Percentiles rank a stretch among this genome's conserved stretches.
Conservation (phyloP, 2,888 invertebrate genomes). For the Druceiella hillmani region DNA sequence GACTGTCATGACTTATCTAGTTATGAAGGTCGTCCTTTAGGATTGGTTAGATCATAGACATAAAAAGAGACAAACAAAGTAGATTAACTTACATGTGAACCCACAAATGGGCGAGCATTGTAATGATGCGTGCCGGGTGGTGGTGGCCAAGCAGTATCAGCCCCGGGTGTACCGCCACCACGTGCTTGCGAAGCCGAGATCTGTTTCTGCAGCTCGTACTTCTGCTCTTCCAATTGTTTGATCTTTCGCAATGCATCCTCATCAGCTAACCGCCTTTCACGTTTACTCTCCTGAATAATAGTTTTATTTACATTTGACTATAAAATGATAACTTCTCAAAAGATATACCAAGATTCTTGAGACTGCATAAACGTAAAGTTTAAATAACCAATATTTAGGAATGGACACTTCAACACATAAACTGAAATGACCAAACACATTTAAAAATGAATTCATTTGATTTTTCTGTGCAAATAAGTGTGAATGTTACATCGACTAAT, state of each 20-base stretch:
- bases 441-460: too few species aligned
- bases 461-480: too few species aligned
- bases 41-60: not conserved
- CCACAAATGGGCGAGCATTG: constrained; percentile 62
- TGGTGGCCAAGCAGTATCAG: constrained; percentile 38
- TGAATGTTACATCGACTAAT: too few species aligned
- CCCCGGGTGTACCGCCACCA: constrained; percentile 39
- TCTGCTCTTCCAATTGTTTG: constrained; percentile 90
- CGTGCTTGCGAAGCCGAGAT: constrained; percentile 79
- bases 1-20: not conserved
- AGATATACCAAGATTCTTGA: too few species aligned
- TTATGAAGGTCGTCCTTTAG: not conserved
- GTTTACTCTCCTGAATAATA: constrained; percentile 70
- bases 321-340: too few species aligned
- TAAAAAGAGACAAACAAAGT: constrained; percentile 7
- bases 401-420: too few species aligned
- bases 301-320: too few species aligned
- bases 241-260: constrained; percentile 93
- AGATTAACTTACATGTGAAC: constrained; percentile 52
- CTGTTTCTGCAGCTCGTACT: constrained; percentile 87
- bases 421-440: too few species aligned
- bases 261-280: constrained; percentile 89
- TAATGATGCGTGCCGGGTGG: too few species aligned
- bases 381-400: too few species aligned
- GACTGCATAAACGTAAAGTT: too few species aligned